Evolutionary conservation across 2,888 invertebrate species (phyloP).

Genomic region (Bibio marci): DNA sequence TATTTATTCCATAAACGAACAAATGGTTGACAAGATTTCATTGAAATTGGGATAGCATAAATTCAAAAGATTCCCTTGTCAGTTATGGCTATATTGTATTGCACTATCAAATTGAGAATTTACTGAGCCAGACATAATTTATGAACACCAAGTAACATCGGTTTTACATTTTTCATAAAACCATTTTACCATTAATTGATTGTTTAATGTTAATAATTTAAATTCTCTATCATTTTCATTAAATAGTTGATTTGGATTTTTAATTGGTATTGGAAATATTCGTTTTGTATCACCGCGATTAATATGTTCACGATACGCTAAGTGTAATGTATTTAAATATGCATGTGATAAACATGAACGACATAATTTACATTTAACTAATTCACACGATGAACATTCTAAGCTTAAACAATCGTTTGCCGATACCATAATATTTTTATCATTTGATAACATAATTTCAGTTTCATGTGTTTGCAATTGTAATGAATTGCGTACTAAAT

Average conservation of each 20-base stretch:
- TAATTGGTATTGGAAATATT: slow-evolving; percentile 58
- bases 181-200: slow-evolving; percentile 67
- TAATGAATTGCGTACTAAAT: slow-evolving; percentile 28
- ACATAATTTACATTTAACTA: slow-evolving; percentile 58
- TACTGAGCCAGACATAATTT: too few relatives aligned
- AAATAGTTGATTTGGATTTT: slow-evolving; percentile 9
- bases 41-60: too few relatives aligned
- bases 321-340: slow-evolving; percentile 38
- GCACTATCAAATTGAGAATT: too few relatives aligned
- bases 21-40: too few relatives aligned
- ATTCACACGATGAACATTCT: slow-evolving; percentile 42
- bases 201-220: slow-evolving; percentile 41
- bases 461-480: slow-evolving; percentile 27
- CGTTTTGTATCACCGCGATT: slow-evolving; percentile 65
- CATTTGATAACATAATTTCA: slow-evolving; percentile 49
- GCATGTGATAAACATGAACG: slow-evolving; percentile 50
- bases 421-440: slow-evolving; percentile 64
- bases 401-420: slow-evolving; percentile 44
- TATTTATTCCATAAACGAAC: too few relatives aligned
- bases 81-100: too few relatives aligned
- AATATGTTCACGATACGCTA: slow-evolving; percentile 63
- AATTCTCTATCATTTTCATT: slow-evolving; percentile 21
- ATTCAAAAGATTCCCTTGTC: too few relatives aligned
- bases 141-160: slow-evolving; percentile 59
- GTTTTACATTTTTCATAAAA: slow-evolving; percentile 74